Evolutionary conservation across 2,797 vertebrate species (phyloP).

Genomic region (Sebastes variabilis): DNA sequence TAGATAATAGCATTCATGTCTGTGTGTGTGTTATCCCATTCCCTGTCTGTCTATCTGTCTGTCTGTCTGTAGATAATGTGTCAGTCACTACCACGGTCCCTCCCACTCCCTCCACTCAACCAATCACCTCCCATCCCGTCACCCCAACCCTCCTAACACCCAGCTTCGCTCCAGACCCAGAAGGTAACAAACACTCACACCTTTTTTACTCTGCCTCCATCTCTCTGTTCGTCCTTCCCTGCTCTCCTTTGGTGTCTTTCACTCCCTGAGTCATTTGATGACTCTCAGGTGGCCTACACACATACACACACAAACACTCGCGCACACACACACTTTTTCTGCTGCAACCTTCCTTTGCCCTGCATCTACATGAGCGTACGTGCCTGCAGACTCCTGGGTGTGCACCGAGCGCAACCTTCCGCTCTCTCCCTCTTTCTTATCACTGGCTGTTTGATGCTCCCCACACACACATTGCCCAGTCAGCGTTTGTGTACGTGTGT

Average conservation of each 20-base stretch:
- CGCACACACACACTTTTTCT: conserved; percentile 12
- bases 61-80: conserved; percentile 75
- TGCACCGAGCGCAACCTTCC: conserved; percentile 41
- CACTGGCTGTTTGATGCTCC: conserved; percentile 53
- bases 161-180: conserved; percentile 30
- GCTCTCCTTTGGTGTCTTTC: conserved; percentile 54
- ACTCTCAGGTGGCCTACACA: conserved; percentile 39
- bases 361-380: conserved; percentile 39
- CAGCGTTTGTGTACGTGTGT: conserved; percentile 53
- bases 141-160: conserved; percentile 66
- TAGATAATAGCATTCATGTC: conserved; percentile 65
- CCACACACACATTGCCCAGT: conserved; percentile 49
- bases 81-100: conserved; percentile 71
- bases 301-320: neutral
- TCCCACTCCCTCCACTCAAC: conserved; percentile 67
- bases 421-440: conserved; percentile 56
- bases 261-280: conserved; percentile 25
- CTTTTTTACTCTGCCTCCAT: conserved; percentile 24
- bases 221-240: conserved; percentile 39
- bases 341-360: conserved; percentile 56
- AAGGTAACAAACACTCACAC: conserved; percentile 75
- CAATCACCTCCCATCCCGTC: conserved; percentile 62
- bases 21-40: conserved; percentile 57
- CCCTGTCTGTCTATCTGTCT: conserved; percentile 62
- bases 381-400: conserved; percentile 46